Base-by-base conservation (phyloP, 2,113 vertebrate genomes). In the Sprattus sprattus region DNA sequence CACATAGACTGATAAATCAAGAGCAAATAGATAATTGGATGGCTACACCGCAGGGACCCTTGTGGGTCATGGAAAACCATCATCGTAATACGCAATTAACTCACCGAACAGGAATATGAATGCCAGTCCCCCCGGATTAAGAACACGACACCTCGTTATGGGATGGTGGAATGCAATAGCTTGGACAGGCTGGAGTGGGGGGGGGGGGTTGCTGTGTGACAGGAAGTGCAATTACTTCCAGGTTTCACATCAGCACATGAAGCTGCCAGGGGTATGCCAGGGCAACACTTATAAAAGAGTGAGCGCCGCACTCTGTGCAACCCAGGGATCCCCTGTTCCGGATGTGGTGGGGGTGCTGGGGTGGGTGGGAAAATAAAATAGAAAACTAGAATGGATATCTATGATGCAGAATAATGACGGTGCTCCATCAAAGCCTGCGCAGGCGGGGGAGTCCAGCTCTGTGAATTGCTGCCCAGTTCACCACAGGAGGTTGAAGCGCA, bases 1-100 rank as follows among this genome's bases (percentile, higher is more conserved):
- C 90, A 86, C 86, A 89, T 88, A 89, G 91, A 91, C 90, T 88
- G 89, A 93, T 92, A 91, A 93, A 93, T 93, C 92, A 92, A 83
- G 82, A 47, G 91, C 89, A 89, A 89, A 90, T 87, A 89, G 92
- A 93, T 92, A 93, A 95, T 94, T 92, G 92, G 92, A 93, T 81
- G 64, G 89, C 87, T 49, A 81, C 90, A 89, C 91, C 92, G 90
- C 20, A 45, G 92, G 54, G 84, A 90, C 89, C 81, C 46, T 47
- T 39, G 83, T 20, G 64, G 47, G 57, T 86, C 81, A n/a, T 20
- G 81, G 67, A 45, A 91, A 92, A 91, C 87, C 90, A 91, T 93
- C 91, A 90, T 87, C 39, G 87, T 90, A 86, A 89, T 91, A 92
- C 89, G 90, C 90, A 92, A 92, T 93, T 94, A 94, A 92, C 88